phyloP scores from a whole-genome alignment of 2,888 invertebrate genomes.

The Phanerotoma sp. region DNA sequence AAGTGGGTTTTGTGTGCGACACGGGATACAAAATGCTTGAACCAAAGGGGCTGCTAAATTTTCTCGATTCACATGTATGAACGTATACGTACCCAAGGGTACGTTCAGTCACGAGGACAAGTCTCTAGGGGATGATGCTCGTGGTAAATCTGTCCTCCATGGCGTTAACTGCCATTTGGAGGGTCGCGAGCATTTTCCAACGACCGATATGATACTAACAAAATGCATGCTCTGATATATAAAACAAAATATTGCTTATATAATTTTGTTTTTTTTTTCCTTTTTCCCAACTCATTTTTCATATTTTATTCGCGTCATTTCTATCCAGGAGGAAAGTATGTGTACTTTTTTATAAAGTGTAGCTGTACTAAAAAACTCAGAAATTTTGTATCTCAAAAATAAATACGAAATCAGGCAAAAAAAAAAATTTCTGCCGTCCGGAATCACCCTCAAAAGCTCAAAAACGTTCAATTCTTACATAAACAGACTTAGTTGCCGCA shows the following conservation, averaged over 20 bases:
- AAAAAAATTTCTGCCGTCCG: too few relatives aligned
- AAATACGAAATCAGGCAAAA: too few relatives aligned
- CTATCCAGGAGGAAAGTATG: neutral
- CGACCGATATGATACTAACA: neutral
- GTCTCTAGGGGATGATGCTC: constrained; percentile 42
- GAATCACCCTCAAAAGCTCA: too few relatives aligned
- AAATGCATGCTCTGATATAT: neutral
- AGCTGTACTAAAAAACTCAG: too few relatives aligned
- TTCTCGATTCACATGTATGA: constrained; percentile 55
- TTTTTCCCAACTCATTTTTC: neutral
- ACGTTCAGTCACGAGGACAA: constrained; percentile 50
- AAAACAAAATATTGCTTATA: neutral
- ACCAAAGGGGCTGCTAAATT: constrained; percentile 43
- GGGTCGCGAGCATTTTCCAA: constrained; percentile 30
- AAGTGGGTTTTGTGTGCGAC: neutral
- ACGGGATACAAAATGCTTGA: neutral
- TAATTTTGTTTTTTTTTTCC: neutral
- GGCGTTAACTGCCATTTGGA: constrained; percentile 51
- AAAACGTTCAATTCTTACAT: too few relatives aligned
- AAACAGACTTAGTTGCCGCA: too few relatives aligned
- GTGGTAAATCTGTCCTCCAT: constrained; percentile 52
- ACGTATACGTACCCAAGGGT: constrained; percentile 46
- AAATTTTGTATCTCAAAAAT: too few relatives aligned
- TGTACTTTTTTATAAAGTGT: too few relatives aligned
- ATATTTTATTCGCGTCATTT: neutral